Percentiles rank a stretch among this genome's conserved stretches.
These are phyloP conservation scores for Nibea albiflora DNA, from an alignment of 2,113 vertebrate species.

Conservation along the genomic window DNA sequence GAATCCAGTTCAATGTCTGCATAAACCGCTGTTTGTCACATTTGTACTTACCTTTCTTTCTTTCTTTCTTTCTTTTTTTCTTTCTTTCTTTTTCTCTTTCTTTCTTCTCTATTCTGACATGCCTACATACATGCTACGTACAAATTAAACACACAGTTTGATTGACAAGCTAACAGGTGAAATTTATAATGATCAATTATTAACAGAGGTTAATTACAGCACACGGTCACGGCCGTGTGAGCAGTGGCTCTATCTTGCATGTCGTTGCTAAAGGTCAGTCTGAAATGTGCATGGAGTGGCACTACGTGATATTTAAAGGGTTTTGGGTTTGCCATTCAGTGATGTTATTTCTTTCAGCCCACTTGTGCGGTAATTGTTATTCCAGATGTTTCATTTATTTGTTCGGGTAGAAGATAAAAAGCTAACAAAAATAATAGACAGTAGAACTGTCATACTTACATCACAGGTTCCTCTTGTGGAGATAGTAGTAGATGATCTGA, in stretches of 20 bases:
- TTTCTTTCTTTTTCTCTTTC: neutral
- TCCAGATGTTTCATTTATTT: neutral
- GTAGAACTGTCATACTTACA: neutral
- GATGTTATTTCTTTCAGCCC: neutral
- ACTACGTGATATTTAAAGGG: slow-evolving; percentile 10
- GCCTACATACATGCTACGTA: too few relatives aligned
- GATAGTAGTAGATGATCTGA: neutral
- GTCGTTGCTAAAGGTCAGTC: slow-evolving; percentile 35
- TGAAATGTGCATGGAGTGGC: slow-evolving; percentile 16
- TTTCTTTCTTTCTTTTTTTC: neutral
- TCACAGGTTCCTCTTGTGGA: neutral
- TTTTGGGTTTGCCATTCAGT: slow-evolving; percentile 31
- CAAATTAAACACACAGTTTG: neutral
- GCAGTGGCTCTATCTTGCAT: neutral
- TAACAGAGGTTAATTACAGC: slow-evolving; percentile 3
- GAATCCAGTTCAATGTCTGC: neutral
- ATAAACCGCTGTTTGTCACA: neutral
- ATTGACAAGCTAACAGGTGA: neutral
- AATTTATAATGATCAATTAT: slow-evolving; percentile 19
- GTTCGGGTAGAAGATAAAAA: neutral
- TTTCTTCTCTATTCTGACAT: neutral
- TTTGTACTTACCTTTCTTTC: neutral
- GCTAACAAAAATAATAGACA: slow-evolving; percentile 2
- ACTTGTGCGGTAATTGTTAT: slow-evolving; percentile 7
- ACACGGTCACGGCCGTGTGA: neutral